Base-by-base conservation (phyloP, 2,797 vertebrate genomes). In the Graptemys geographica region DNA sequence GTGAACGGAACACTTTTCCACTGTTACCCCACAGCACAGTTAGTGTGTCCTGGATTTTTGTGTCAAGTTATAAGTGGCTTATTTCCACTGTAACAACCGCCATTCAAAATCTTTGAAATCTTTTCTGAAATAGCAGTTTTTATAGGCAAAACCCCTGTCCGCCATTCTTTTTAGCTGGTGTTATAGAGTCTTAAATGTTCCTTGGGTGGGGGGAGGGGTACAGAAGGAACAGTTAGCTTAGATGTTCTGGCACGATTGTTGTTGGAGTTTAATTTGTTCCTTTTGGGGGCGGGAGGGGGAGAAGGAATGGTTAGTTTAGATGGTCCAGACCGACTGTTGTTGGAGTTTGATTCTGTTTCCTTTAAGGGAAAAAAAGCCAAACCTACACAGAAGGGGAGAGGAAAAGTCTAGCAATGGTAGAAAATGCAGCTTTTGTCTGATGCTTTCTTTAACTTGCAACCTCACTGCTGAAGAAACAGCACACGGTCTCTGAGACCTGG, bases 1-100 rank as follows among this genome's bases (percentile, higher is more conserved):
- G 27, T 55, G 53, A 96, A 57, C 55, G 89, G 94, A 95, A 87
- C 81, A 47, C 49, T 1, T 62, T 74, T 56, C 93, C 65, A 88
- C 19, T 0, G 1, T 81, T 62, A 18, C 49, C 76, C 91, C 82
- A 19, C 65, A 92, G 74, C 86, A 56, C 91, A 55, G 8, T 57
- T 31, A 59, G 41, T 59, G 12, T 33, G 76, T 3, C 11, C 82
- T 92, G 37, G n/a, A 87, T 47, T 88, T 96, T 79, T 3, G 1
- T 27, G 11, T 84, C 33, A 74, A 92, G 88, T 13, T 53, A 19
- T 3, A 2, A 15, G 15, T 83, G 23, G 37, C 15, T 78, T 15
- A 49, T 78, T 72, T 84, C 37, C 57, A 87, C 2, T 12, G 16
- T 90, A 72, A 85, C 90, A 92, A 62, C 11, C 74, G 49, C 0